A percentile compares a stretch with the other conserved stretches of the same genome.
phyloP scores from a whole-genome alignment of 2,113 vertebrate species.

The Nothocercus nigrocapillus region DNA sequence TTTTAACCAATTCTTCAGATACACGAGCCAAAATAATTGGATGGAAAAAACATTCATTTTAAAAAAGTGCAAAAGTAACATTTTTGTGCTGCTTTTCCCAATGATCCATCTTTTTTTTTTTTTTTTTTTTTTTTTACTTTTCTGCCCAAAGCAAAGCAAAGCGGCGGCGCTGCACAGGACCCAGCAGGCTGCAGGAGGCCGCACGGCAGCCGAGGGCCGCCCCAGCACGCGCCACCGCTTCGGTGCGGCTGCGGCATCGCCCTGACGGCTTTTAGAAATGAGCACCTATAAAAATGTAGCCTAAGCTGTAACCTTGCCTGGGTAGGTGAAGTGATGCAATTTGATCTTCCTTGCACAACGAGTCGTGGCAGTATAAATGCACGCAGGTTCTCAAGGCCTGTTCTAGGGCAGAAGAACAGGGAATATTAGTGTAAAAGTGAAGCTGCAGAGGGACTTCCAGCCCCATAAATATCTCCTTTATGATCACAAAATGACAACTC shows the following conservation, averaged over 20 bases:
- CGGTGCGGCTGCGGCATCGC: not conserved
- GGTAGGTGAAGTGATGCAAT: constrained; percentile 52
- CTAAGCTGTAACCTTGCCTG: constrained; percentile 45
- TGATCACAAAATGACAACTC: constrained; percentile 54
- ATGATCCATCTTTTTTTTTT: not conserved
- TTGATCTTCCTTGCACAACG: constrained; percentile 44
- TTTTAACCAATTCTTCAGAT: constrained; percentile 22
- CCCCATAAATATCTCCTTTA: constrained; percentile 52
- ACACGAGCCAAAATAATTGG: not conserved
- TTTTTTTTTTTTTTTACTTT: not conserved
- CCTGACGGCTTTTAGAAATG: constrained; percentile 17
- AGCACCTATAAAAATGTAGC: constrained; percentile 27
- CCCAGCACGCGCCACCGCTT: not conserved
- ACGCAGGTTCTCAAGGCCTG: not conserved
- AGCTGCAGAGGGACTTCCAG: constrained; percentile 37
- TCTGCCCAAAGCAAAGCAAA: not conserved
- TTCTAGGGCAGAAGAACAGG: not conserved
- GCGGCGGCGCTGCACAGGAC: not conserved
- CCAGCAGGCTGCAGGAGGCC: not conserved
- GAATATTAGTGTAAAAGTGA: constrained; percentile 25
- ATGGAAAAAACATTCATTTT: not conserved
- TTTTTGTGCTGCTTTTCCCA: not conserved
- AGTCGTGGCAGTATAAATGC: constrained; percentile 32
- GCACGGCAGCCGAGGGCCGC: not conserved
- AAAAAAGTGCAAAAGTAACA: not conserved